A percentile compares a stretch with the other conserved stretches of the same genome.
Evolutionary conservation across 2,888 invertebrate genomes (phyloP).

Genomic region (Rhogogaster chlorosoma): DNA sequence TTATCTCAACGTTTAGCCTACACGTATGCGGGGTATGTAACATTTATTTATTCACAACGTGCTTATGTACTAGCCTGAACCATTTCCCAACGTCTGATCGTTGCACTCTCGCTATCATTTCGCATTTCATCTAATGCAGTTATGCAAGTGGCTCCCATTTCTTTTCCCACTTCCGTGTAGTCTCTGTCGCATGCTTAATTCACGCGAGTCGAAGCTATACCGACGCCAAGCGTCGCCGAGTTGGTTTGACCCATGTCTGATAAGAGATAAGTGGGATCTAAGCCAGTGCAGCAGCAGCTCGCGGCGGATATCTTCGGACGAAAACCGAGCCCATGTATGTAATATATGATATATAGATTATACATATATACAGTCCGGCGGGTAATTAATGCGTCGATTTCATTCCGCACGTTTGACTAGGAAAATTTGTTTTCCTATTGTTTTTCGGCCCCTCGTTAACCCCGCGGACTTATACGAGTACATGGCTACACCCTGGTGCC

Average conservation of each 20-base stretch:
- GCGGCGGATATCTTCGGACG: neutral
- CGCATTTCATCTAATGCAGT: neutral
- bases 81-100: neutral
- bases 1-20: neutral
- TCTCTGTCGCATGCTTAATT: neutral
- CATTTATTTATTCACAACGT: neutral
- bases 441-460: neutral
- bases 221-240: neutral
- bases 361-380: neutral
- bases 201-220: neutral
- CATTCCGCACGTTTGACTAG: no score
- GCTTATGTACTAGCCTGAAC: neutral
- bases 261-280: slow-evolving; percentile 36
- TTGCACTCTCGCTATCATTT: neutral
- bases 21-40: neutral
- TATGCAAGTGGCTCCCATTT: neutral
- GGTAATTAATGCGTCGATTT: neutral
- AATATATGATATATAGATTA: no score
- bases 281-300: neutral
- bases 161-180: slow-evolving; percentile 2
- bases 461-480: no score
- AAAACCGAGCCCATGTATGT: neutral
- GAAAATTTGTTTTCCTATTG: no score
- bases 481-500: neutral
- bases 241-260: slow-evolving; percentile 28